Base-by-base conservation (phyloP, 2,797 vertebrate species). In the Microchirus variegatus region DNA sequence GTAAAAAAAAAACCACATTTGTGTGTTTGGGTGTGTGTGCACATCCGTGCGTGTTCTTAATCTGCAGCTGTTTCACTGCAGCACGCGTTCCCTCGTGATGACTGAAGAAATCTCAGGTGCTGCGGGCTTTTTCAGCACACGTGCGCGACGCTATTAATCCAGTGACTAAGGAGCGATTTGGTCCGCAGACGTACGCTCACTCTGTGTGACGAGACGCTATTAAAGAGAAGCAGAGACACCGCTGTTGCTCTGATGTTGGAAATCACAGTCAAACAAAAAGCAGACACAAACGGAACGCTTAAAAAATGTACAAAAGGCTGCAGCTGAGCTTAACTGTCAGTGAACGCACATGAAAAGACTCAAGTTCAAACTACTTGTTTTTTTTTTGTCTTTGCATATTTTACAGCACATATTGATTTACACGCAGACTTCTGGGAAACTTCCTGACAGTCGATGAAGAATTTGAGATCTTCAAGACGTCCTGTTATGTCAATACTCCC, bases 401-500 rank as follows among this genome's bases (percentile, higher is more conserved):
- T 78, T 70, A 71, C 1, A 67, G 64, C 48, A 22, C 10, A 17
- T 70, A 65, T 70, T 70, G 65, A 84, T 77, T 73, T 60, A 74
- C 17, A 58, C 43, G 4, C 49, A 47, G 16, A 70, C 43, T 37
- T 79, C 49, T 61, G 54, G 40, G 62, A 72, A 67, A 75, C 63
- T 18, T 18, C 6, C 42, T 14, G 60, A 42, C 48, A 40, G 63
- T 82, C 61, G 60, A 58, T 37, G 19, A 67, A 46, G 48, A 69
- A 62, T 14, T 9, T 67, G 43, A 70, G 67, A 67, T 77, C 62
- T 67, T 71, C 53, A 15, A 12, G 40, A 37, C 10, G 19, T 63
- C 44, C 54, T n/a, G 48, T 83, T 69, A 65, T 53, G 70, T 84
- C 69, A 62, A 73, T 53, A 74, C 61, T 71, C 65, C 73, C 63